These are phyloP conservation scores for Orthonevra nobilis DNA, from an alignment of 2,888 invertebrate genomes.

Conservation along the genomic window DNA sequence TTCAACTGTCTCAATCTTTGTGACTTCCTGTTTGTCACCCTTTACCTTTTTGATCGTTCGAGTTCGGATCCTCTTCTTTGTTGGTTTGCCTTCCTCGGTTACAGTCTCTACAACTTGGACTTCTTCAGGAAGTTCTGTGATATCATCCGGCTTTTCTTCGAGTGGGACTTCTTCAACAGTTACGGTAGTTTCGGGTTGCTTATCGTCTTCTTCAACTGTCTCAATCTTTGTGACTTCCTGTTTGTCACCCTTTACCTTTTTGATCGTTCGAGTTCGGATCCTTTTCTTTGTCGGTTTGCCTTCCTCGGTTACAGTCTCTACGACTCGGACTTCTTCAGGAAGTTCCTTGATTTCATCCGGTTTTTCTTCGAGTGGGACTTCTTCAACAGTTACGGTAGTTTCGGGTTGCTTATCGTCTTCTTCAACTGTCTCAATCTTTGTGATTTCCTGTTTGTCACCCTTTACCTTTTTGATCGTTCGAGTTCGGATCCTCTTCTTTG, in stretches of 20 bases:
- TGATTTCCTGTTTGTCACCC: slow-evolving; percentile 21
- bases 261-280: slow-evolving; percentile 21
- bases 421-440: slow-evolving; percentile 18
- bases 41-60: slow-evolving; percentile 14
- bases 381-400: background rate
- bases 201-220: slow-evolving; percentile 23
- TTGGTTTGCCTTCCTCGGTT: slow-evolving; percentile 18
- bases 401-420: slow-evolving; percentile 4
- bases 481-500: slow-evolving; percentile 12
- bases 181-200: slow-evolving; percentile 9
- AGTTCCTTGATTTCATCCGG: slow-evolving; percentile 9
- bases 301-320: background rate
- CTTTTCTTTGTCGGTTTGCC: slow-evolving; percentile 9
- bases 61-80: slow-evolving; percentile 18
- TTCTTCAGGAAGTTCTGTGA: slow-evolving; percentile 13
- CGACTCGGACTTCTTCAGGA: background rate
- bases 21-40: slow-evolving; percentile 25
- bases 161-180: slow-evolving; percentile 10
- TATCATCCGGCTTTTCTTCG: slow-evolving; percentile 19
- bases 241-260: slow-evolving; percentile 23
- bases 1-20: slow-evolving; percentile 21
- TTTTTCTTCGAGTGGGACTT: background rate
- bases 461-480: slow-evolving; percentile 6
- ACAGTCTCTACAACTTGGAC: slow-evolving; percentile 12
- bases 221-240: slow-evolving; percentile 29